Conservation (phyloP, 2,888 invertebrate genomes). For the Seira sanloemensis region DNA sequence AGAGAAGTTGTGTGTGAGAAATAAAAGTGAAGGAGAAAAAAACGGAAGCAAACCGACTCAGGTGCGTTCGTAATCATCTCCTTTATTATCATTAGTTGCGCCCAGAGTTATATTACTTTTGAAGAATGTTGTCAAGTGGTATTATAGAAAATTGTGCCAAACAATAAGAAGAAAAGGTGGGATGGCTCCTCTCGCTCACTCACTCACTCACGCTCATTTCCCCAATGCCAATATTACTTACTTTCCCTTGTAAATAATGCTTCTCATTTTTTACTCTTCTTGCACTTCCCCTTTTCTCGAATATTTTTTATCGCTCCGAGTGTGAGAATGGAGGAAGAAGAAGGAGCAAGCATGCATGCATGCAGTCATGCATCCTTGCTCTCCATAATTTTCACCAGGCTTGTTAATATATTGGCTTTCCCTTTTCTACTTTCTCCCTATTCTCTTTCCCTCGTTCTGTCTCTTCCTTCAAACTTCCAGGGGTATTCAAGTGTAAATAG, state of each 20-base stretch:
- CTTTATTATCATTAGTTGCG: constrained; percentile 42
- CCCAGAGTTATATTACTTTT: constrained; percentile 44
- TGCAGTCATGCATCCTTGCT: constrained; percentile 61
- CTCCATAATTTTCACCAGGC: constrained; percentile 53
- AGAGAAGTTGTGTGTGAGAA: too few species aligned
- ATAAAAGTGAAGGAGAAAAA: constrained; percentile 2
- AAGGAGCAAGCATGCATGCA: constrained; percentile 47
- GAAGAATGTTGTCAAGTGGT: constrained; percentile 34
- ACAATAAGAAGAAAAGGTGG: constrained; percentile 30
- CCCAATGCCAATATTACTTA: constrained; percentile 13
- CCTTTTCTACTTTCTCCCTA: constrained; percentile 17
- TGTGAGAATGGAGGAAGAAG: constrained; percentile 23
- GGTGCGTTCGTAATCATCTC: constrained; percentile 51
- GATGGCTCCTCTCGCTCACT: not conserved
- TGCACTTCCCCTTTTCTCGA: constrained; percentile 16
- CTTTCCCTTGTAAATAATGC: constrained; percentile 8
- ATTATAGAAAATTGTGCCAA: constrained; percentile 45
- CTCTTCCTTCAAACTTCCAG: constrained; percentile 17
- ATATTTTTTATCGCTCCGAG: constrained; percentile 29
- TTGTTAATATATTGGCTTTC: constrained; percentile 58
- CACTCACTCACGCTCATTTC: not conserved
- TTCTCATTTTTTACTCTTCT: constrained; percentile 6
- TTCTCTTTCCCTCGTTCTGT: not conserved
- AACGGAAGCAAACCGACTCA: constrained; percentile 27
- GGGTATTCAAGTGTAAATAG: constrained; percentile 57